These are phyloP conservation scores for Calyptommatus sinebrachiatus DNA, from an alignment of 2,113 vertebrate species.

Conservation along the genomic window DNA sequence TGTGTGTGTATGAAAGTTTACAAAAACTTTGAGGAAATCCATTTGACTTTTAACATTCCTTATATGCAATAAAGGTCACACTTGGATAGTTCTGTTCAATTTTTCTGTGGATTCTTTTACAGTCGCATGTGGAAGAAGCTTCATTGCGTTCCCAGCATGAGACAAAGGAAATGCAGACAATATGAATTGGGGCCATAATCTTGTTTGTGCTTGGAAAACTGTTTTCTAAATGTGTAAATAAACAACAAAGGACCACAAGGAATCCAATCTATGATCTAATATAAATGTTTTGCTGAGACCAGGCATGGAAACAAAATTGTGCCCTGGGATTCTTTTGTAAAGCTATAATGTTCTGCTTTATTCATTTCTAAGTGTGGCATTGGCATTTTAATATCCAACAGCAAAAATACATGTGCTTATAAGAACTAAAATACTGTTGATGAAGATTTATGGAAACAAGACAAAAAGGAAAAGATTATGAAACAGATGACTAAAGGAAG, in stretches of 20 bases:
- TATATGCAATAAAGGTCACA: constrained; percentile 42
- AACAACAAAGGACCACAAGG: constrained; percentile 51
- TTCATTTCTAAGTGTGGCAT: constrained; percentile 40
- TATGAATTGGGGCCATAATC: constrained; percentile 48
- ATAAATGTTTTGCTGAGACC: constrained; percentile 51
- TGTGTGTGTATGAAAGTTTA: too few relatives aligned
- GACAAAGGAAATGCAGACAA: constrained; percentile 50
- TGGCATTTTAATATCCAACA: constrained; percentile 48
- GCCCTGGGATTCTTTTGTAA: constrained; percentile 20
- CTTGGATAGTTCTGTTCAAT: constrained; percentile 32
- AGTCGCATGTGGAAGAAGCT: constrained; percentile 37
- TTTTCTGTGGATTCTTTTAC: constrained; percentile 37
- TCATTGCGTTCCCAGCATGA: constrained; percentile 38
- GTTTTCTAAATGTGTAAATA: constrained; percentile 34
- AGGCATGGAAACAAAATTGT: constrained; percentile 31
- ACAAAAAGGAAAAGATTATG: constrained; percentile 56
- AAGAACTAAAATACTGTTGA: constrained; percentile 59
- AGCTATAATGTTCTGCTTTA: constrained; percentile 1
- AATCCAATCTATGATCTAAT: constrained; percentile 49
- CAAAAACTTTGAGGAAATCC: constrained; percentile 42
- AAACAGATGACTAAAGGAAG: constrained; percentile 46
- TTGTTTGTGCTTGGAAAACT: constrained; percentile 53
- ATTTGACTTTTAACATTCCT: constrained; percentile 55
- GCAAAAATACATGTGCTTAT: constrained; percentile 61
- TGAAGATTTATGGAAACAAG: constrained; percentile 62